Evolutionary conservation across 35 echinoderm and acorn worm species (phyloP).

Genomic region (Ophioderma brevispina): DNA sequence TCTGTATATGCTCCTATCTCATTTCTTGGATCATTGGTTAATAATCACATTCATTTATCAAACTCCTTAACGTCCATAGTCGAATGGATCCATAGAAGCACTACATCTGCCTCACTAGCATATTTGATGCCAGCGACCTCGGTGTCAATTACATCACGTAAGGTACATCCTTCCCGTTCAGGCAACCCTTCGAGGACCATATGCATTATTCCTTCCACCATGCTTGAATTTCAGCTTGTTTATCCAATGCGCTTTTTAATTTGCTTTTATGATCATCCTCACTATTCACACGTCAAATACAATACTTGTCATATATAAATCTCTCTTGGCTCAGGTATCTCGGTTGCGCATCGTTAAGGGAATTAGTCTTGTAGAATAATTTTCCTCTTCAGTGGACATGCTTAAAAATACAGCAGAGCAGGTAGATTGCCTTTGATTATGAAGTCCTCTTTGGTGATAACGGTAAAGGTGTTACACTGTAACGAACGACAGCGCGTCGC

Average conservation of each 20-base stretch:
- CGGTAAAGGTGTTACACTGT: not conserved
- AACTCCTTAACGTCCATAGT: not conserved
- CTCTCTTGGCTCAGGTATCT: not conserved
- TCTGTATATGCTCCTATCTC: not conserved
- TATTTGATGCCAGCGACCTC: not conserved
- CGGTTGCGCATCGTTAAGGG: not conserved
- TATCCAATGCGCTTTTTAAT: not conserved
- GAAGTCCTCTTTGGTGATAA: not conserved
- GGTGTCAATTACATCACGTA: not conserved
- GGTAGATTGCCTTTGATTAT: not conserved
- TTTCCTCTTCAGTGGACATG: not conserved
- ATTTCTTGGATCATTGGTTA: not conserved
- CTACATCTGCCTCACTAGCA: not conserved
- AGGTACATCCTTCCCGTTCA: not conserved
- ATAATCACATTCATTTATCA: no score
- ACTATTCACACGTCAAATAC: not conserved
- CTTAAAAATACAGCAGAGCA: not conserved
- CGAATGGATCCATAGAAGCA: not conserved
- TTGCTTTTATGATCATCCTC: not conserved
- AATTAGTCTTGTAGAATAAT: not conserved
- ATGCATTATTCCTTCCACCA: not conserved
- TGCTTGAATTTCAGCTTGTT: not conserved
- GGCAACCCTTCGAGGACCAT: not conserved
- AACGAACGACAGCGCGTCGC: not conserved
- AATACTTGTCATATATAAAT: not conserved